Evolutionary conservation across 2,113 vertebrate genomes (phyloP), one percentile per base, ranked within the genome.

Genomic region (Emydura subglobosa): DNA sequence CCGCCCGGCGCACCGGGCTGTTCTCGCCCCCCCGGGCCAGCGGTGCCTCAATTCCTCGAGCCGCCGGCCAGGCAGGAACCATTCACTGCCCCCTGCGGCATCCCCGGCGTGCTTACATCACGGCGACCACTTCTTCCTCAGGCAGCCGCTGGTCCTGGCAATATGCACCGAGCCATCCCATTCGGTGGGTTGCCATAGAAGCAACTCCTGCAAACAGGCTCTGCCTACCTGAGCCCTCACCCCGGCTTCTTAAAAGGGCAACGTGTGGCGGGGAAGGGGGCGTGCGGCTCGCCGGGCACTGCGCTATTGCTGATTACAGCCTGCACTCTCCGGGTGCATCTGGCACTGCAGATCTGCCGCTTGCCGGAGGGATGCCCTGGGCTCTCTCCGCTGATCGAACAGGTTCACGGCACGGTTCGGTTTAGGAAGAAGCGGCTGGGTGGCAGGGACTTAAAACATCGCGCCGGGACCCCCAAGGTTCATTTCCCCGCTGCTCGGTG

Each of bases 151-250:
- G 98, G 98, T 96, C 97, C 98, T 98, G 98, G 98, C 98, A 99
- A 99, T 99, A 99, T 99, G 99, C 99, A 99, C 98, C 98, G 98
- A 99, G 98, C 97, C 93, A 96, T 96, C 96, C 98, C 98, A 98
- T 99, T 96, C 99, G 98, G 98, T 98, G 98, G 98, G 99, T 99
- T 99, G 99, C 99, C 99, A 99, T 99, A 99, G 99, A 98, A 99
- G 99, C 99, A 98, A 97, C 97, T 98, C 98, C 98, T 96, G 99
- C 98, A 98, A 98, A 97, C 98, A 98, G 94, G 98, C 98, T 98
- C 98, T 98, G 98, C 99, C 99, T 98, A 99, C 99, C 98, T 99
- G 98, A 98, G 97, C 96, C 97, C 88, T 95, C 97, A 97, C 98
- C 94, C 98, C 88, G 97, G 97, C 97, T 98, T 98, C 98, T 99